Percentiles rank a stretch among this genome's conserved stretches.
phyloP scores from a whole-genome alignment of 1,140 invertebrate species.

The Marisa cornuarietis region DNA sequence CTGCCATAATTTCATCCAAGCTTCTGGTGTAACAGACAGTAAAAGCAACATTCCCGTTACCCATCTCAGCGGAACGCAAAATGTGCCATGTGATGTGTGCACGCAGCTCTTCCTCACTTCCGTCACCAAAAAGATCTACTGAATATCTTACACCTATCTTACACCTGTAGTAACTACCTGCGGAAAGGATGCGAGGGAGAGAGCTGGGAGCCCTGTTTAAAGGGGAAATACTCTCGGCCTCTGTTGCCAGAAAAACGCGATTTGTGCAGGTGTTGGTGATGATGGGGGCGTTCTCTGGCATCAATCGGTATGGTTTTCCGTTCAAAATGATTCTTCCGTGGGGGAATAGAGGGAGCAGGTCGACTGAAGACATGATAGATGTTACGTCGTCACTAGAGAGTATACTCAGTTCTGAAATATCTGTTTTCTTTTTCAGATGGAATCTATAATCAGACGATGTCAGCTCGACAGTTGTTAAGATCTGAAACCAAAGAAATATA shows the following conservation, averaged over 20 bases:
- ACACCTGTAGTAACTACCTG: neutral
- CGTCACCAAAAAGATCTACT: neutral
- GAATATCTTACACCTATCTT: neutral
- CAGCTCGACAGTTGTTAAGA: too few relatives aligned
- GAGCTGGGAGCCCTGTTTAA: neutral
- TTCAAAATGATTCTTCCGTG: neutral
- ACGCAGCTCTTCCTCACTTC: neutral
- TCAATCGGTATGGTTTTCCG: neutral
- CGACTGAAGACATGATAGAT: neutral
- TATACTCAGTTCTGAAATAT: too few relatives aligned
- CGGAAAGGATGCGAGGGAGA: neutral
- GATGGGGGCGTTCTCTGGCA: neutral
- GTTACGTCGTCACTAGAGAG: too few relatives aligned
- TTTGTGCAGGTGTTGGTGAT: neutral
- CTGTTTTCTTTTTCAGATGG: too few relatives aligned
- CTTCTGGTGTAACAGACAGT: neutral
- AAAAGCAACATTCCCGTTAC: neutral
- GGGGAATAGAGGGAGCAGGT: neutral
- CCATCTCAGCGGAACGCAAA: neutral
- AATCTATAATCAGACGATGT: too few relatives aligned
- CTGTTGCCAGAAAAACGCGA: neutral
- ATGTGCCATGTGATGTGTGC: neutral
- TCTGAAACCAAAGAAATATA: too few relatives aligned
- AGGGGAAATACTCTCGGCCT: neutral
- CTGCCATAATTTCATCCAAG: neutral